Percentiles rank a stretch among this genome's conserved stretches.
Conservation (phyloP, 1,140 invertebrate genomes). For the Drosophila cardini region DNA sequence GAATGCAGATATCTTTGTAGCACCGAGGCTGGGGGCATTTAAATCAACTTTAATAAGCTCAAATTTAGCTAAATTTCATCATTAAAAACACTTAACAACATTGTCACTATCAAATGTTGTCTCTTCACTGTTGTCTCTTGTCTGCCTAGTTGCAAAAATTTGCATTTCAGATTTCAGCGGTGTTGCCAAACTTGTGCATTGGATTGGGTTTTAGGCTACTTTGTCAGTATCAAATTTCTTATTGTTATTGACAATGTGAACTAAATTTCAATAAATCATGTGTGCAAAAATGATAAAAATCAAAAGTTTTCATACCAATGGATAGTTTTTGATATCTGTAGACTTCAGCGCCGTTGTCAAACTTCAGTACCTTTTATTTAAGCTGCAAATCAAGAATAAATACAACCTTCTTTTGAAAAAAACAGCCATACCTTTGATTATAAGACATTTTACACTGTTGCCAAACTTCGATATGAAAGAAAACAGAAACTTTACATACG, state of each 20-base stretch:
- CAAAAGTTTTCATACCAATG: background rate
- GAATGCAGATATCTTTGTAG: conserved; percentile 25
- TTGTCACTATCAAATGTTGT: conserved; percentile 14
- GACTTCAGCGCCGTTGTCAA: background rate
- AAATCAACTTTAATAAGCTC: conserved; percentile 30
- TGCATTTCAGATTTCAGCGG: conserved; percentile 2
- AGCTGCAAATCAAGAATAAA: background rate
- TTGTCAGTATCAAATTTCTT: background rate
- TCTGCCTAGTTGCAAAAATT: conserved; percentile 4
- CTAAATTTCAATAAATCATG: background rate
- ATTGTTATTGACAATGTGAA: conserved; percentile 1
- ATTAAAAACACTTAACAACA: conserved; percentile 25
- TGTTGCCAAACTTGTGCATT: conserved; percentile 13
- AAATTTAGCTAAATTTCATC: conserved; percentile 26
- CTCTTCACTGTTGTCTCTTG: conserved; percentile 1
- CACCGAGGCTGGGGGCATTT: conserved; percentile 21
- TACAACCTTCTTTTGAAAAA: background rate
- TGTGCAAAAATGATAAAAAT: too few relatives aligned
- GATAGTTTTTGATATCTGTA: too few relatives aligned
- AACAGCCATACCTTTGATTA: background rate
- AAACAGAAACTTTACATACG: too few relatives aligned
- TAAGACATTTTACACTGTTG: background rate
- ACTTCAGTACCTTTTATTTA: background rate
- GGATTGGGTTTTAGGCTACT: background rate
- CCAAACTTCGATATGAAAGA: background rate